These are phyloP conservation scores for Eupsittula cactorum DNA, from an alignment of 2,113 vertebrate genomes.

Conservation along the genomic window DNA sequence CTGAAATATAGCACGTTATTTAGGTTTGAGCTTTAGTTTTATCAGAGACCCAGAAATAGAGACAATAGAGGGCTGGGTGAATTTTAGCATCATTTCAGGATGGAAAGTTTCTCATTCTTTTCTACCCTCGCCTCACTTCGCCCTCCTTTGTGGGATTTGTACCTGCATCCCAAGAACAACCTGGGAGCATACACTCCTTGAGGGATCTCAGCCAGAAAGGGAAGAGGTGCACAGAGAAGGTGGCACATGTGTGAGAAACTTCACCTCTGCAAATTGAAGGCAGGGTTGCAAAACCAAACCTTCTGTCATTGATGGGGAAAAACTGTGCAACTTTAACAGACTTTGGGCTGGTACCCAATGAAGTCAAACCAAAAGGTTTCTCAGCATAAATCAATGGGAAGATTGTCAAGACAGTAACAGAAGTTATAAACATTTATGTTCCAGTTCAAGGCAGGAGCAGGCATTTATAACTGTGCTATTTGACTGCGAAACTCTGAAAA, in stretches of 20 bases:
- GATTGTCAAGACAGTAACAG: background rate
- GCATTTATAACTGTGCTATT: background rate
- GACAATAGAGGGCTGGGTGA: slow-evolving; percentile 44
- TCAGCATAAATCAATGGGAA: background rate
- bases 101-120: background rate
- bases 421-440: slow-evolving; percentile 39
- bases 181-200: background rate
- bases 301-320: background rate
- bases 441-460: background rate
- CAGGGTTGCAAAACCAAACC: background rate
- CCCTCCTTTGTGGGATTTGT: background rate
- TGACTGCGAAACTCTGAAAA: background rate
- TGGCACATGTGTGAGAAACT: fast-evolving
- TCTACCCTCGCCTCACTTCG: fast-evolving
- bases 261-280: background rate
- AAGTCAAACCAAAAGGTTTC: background rate
- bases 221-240: background rate
- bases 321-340: background rate
- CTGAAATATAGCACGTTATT: slow-evolving; percentile 5
- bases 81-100: background rate
- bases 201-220: background rate
- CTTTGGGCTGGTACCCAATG: background rate
- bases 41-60: slow-evolving; percentile 47
- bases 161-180: background rate
- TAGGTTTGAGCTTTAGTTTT: background rate